Base-by-base conservation (phyloP, 1,140 invertebrate species). In the Lordiphosa clarofinis region DNA sequence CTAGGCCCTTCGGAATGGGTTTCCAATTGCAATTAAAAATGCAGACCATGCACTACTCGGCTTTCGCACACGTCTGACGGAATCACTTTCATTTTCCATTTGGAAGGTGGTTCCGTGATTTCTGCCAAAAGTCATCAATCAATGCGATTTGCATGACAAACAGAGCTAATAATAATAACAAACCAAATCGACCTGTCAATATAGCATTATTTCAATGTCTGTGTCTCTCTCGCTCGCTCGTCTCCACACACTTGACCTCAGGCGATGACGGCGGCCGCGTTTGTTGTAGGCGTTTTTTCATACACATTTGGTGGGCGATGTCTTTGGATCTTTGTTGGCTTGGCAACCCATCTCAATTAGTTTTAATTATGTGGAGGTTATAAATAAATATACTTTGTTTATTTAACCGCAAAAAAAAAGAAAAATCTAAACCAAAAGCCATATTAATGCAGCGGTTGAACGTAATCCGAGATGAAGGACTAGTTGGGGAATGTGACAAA, bases 331-430 rank as follows among this genome's bases (percentile, higher is more conserved):
- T 43, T 46, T 57, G 13, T 24, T 42, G 35, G 55, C 46, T 69
- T 71, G 72, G 60, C 69, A 68, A 57, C 55, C 42, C 44, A 58
- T 52, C 61, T 76, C 72, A 82, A 82, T 82, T 82, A 76, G 78
- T 84, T 76, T 65, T 84, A 84, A 81, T 82, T 84, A 82, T 72
- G 60, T 63, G 38, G 49, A 37, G 49, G 65, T 67, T 68, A 61
- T 69, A 67, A 72, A 72, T 59, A 67, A 72, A 72, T 56, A 72
- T 74, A 49, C 40, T 11, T 39, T 50, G 46, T 56, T 56, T 65
- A 56, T 57, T 46, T 24, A 48, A 48, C 65, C 52, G 48, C 64
- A 48, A 50, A 21, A 19, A 36, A 21, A 6, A 10, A 11, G 24
- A 7, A 28, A 28, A 28, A 24, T 9, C n/a, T 19, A 2, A 9